Evolutionary conservation across 2,113 vertebrate genomes (phyloP), one percentile per base, ranked within the genome.

Genomic region (Dasyurus viverrinus): DNA sequence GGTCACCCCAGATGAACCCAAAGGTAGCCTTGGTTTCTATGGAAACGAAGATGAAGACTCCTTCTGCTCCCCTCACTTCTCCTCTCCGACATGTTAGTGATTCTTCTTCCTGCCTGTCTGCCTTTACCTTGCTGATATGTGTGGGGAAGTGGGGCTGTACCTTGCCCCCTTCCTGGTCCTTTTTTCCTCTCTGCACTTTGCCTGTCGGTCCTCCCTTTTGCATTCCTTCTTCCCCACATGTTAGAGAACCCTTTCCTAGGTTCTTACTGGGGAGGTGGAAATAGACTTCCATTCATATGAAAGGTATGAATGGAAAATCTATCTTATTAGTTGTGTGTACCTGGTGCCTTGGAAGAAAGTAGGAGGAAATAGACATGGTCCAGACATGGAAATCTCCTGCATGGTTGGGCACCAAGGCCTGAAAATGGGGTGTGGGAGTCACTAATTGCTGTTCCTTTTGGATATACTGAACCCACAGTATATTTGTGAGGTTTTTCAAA

Each of bases 21-120:
- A 99, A 99, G 99, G 99, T 99, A 99, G 99, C 99, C 99, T 99
- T 99, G 99, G 99, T 99, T 99, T 98, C 99, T 99, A 99, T 98
- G 99, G 99, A 99, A 99, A 99, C 99, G 99, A 99, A 98, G 99
- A 99, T 98, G 99, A 99, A 99, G 99, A 99, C 99, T 99, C 99
- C 95, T 99, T 99, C 99, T 99, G 99, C 99, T 99, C 99, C 99
- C 99, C 99, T 99, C 99, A 99, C 99, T 99, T 99, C 99, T 99
- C 99, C 99, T 99, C 99, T 99, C 99, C 98, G 0, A 99, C 99
- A 99, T 99, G 99, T 99, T 99, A 99, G 99, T 99, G 99, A 99
- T 98, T 99, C 99, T 99, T 99, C 98, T 98, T 98, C 99, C 98
- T 98, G 97, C 97, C 97, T 98, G 98, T 97, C 97, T 98, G 93